Evolutionary conservation across 2,797 vertebrate species (phyloP).

Genomic region (Platyrinchus mystaceus): DNA sequence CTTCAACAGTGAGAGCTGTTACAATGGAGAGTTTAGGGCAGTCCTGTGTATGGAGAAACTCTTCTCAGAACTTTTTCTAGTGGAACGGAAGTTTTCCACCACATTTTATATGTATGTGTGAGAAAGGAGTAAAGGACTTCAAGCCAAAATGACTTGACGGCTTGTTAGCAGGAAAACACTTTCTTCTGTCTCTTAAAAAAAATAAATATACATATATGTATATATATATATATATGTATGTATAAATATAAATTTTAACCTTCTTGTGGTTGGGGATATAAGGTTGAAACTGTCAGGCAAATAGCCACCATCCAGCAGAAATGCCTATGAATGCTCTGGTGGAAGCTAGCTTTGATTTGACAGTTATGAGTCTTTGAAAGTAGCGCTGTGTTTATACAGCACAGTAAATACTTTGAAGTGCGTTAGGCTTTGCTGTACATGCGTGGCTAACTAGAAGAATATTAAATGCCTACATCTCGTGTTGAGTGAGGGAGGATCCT

Average conservation of each 20-base stretch:
- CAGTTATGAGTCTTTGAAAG: conserved; percentile 55
- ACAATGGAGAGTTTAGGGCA: background rate
- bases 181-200: background rate
- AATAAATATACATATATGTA: background rate
- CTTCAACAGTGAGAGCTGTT: background rate
- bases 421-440: conserved; percentile 6
- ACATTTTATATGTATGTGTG: background rate
- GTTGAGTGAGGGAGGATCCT: conserved; percentile 10
- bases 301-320: conserved; percentile 50
- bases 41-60: background rate
- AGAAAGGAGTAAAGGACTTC: background rate
- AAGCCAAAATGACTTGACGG: conserved; percentile 7
- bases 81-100: background rate
- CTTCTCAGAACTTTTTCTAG: background rate
- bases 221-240: background rate
- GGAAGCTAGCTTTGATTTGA: conserved; percentile 58
- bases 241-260: background rate
- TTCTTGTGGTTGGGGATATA: background rate
- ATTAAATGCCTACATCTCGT: conserved; percentile 29
- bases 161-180: background rate
- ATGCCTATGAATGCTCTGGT: conserved; percentile 2
- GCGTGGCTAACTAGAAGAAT: conserved; percentile 45
- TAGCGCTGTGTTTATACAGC: conserved; percentile 31
- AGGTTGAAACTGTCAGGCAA: conserved; percentile 44
- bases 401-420: conserved; percentile 51